Conservation (phyloP, 2,888 invertebrate species). For the Allolobophora icterica region DNA sequence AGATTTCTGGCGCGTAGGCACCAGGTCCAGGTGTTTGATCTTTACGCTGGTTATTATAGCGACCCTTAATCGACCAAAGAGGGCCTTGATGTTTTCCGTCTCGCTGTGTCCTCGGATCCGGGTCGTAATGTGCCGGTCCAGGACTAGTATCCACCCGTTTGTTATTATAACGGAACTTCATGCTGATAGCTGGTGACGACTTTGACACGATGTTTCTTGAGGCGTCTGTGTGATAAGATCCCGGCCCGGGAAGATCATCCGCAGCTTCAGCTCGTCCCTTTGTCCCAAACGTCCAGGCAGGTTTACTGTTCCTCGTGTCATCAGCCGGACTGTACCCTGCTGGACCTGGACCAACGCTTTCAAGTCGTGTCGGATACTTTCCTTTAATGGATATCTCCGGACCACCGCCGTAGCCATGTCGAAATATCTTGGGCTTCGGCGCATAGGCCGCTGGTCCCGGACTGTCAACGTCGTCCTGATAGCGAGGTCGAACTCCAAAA, state of each 20-base stretch:
- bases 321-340: neutral
- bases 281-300: constrained; percentile 20
- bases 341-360: constrained; percentile 6
- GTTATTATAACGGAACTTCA: neutral
- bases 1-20: constrained; percentile 18
- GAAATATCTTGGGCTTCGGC: constrained; percentile 19
- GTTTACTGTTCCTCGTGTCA: neutral
- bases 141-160: neutral
- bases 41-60: neutral
- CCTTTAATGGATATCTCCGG: neutral
- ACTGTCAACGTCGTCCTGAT: neutral
- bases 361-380: constrained; percentile 19
- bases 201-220: neutral
- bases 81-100: constrained; percentile 21
- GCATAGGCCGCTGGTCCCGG: constrained; percentile 26
- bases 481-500: constrained; percentile 26
- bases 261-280: neutral
- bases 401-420: constrained; percentile 23
- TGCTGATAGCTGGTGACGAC: neutral
- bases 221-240: neutral
- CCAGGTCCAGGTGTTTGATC: constrained; percentile 29
- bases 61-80: constrained; percentile 17
- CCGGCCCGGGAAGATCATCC: constrained; percentile 19
- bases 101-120: constrained; percentile 27
- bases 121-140: constrained; percentile 24